These are phyloP conservation scores for Nomada goodeniana DNA, from an alignment of 2,888 invertebrate species.

Conservation along the genomic window DNA sequence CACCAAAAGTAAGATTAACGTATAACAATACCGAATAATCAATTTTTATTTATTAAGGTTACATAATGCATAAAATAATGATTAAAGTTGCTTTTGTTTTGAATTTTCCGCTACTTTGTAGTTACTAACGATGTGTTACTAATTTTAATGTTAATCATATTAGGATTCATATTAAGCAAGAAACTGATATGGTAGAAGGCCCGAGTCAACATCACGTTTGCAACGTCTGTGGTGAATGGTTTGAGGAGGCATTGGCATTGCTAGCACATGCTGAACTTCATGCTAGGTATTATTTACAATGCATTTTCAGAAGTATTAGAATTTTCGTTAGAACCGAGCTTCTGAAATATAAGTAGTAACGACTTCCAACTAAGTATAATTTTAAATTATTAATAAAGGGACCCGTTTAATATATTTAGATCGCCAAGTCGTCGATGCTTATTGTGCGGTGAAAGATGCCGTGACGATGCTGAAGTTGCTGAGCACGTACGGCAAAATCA, in stretches of 20 bases:
- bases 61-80: background rate
- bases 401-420: conserved; percentile 60
- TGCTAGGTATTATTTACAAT: conserved; percentile 84
- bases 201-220: conserved; percentile 87
- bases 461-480: conserved; percentile 88
- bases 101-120: conserved; percentile 22
- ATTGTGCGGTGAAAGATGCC: conserved; percentile 88
- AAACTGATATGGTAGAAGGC: conserved; percentile 77
- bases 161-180: conserved; percentile 83
- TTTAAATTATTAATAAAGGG: background rate
- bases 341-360: background rate
- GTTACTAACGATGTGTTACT: conserved; percentile 28
- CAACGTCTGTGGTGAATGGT: conserved; percentile 92
- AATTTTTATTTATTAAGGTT: conserved; percentile 6
- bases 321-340: background rate
- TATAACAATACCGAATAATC: background rate
- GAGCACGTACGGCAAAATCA: conserved; percentile 88
- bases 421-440: conserved; percentile 86
- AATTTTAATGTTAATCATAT: conserved; percentile 40
- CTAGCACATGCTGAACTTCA: conserved; percentile 92
- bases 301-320: background rate
- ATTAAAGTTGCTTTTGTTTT: conserved; percentile 4
- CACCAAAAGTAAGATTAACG: conserved; percentile 86
- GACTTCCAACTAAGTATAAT: too few species aligned
- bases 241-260: conserved; percentile 90